Percentiles rank a stretch among this genome's conserved stretches.
Conservation (phyloP, 2,113 vertebrate species). For the Sisor rabdophorus region DNA sequence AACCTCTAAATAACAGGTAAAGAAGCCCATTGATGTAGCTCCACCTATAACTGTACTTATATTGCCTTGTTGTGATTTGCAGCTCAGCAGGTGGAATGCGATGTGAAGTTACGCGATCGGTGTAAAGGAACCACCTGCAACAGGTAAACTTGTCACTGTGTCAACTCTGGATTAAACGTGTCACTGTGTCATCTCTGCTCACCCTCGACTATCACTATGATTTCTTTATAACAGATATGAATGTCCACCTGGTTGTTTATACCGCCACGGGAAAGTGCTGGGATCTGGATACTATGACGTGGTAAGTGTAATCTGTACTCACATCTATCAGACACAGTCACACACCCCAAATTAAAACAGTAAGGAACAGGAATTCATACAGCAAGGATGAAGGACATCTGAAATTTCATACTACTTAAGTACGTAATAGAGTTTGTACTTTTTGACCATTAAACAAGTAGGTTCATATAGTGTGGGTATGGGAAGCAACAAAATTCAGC, state of each 20-base stretch:
- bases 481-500: too few species aligned
- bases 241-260: slow-evolving; percentile 89
- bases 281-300: slow-evolving; percentile 93
- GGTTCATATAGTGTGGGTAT: too few species aligned
- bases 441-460: too few species aligned
- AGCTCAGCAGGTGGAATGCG: slow-evolving; percentile 95
- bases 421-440: too few species aligned
- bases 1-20: background rate
- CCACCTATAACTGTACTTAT: background rate
- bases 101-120: slow-evolving; percentile 87
- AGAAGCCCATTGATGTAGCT: background rate
- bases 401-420: background rate
- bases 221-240: slow-evolving; percentile 77
- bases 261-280: slow-evolving; percentile 84
- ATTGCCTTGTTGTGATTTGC: slow-evolving; percentile 39
- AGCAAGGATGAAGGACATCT: background rate
- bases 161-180: background rate
- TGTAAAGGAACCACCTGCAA: slow-evolving; percentile 98
- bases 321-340: background rate
- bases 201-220: background rate
- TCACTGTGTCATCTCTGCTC: background rate
- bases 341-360: background rate
- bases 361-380: too few species aligned
- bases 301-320: slow-evolving; percentile 66
- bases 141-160: slow-evolving; percentile 68